A percentile compares a stretch with the other conserved stretches of the same genome.
phyloP scores from a whole-genome alignment of 2,797 vertebrate genomes.

The Pangasius krempfi region DNA sequence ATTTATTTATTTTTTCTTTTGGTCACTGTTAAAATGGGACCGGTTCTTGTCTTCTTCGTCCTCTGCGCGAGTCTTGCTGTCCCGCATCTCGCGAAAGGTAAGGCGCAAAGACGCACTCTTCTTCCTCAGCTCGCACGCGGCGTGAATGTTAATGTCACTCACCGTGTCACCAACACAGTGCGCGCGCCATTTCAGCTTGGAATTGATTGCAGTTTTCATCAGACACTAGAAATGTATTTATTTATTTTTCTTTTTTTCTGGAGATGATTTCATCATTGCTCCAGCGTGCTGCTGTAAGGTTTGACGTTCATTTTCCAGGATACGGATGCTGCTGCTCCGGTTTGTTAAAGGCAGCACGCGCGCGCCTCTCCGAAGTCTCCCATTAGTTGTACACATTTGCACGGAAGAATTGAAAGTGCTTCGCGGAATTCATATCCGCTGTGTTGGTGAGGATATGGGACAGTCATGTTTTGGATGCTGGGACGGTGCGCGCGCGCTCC shows the following conservation, averaged over 20 bases:
- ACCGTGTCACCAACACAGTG: background rate
- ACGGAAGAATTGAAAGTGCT: background rate
- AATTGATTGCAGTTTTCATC: background rate
- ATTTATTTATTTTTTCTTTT: background rate
- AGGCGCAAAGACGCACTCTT: conserved; percentile 58
- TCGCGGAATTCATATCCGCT: background rate
- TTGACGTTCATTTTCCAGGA: background rate
- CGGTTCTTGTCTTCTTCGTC: conserved; percentile 72
- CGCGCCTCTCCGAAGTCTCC: background rate
- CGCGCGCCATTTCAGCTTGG: background rate
- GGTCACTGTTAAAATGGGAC: conserved; percentile 73
- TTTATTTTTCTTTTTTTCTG: background rate
- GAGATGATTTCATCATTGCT: background rate
- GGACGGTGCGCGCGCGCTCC: background rate
- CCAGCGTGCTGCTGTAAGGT: background rate
- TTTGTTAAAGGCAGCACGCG: background rate
- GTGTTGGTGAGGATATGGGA: conserved; percentile 6
- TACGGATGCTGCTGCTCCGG: background rate
- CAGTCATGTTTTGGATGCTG: background rate
- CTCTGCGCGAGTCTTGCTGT: conserved; percentile 76
- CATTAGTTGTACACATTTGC: background rate
- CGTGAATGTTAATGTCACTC: background rate
- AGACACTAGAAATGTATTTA: background rate
- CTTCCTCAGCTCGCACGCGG: background rate
- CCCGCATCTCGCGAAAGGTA: conserved; percentile 77